A percentile compares a stretch with the other conserved stretches of the same genome.
Conservation (phyloP, 2,888 invertebrate genomes). For the Hemaris fuciformis region DNA sequence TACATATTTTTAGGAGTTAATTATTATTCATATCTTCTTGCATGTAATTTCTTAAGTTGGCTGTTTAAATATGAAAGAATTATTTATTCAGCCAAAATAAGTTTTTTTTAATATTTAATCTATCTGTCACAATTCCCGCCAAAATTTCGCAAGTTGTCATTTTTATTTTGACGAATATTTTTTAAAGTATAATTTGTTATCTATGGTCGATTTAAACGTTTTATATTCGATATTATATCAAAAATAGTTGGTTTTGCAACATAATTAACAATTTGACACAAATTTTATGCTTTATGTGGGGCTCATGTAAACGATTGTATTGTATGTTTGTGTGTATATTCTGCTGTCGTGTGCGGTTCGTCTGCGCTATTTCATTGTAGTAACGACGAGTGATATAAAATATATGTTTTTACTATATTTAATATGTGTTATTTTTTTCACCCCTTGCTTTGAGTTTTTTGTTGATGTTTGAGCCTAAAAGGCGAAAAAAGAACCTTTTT, state of each 20-base stretch:
- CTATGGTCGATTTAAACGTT: background rate
- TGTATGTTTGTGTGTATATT: constrained; percentile 53
- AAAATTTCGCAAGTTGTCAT: background rate
- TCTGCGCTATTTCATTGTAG: constrained; percentile 42
- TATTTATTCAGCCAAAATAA: too few relatives aligned
- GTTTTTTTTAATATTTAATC: too few relatives aligned
- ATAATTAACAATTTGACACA: background rate
- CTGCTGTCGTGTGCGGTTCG: constrained; percentile 34
- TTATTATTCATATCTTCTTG: too few relatives aligned
- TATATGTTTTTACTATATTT: constrained; percentile 81
- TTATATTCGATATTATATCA: background rate
- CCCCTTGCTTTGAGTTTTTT: background rate
- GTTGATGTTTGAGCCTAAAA: too few relatives aligned
- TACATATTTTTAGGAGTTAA: too few relatives aligned
- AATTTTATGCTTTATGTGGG: background rate
- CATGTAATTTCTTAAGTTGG: too few relatives aligned
- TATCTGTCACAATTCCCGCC: background rate
- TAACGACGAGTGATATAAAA: constrained; percentile 70
- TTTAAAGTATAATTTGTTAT: background rate
- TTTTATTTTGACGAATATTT: too few relatives aligned
- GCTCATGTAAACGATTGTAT: background rate
- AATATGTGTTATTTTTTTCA: constrained; percentile 45
- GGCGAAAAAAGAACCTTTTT: too few relatives aligned
- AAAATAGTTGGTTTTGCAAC: too few relatives aligned
- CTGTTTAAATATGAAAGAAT: too few relatives aligned